Percentiles rank a stretch among this genome's conserved stretches.
phyloP scores from a whole-genome alignment of 2,797 vertebrate species.

The Pangasius macronema region DNA sequence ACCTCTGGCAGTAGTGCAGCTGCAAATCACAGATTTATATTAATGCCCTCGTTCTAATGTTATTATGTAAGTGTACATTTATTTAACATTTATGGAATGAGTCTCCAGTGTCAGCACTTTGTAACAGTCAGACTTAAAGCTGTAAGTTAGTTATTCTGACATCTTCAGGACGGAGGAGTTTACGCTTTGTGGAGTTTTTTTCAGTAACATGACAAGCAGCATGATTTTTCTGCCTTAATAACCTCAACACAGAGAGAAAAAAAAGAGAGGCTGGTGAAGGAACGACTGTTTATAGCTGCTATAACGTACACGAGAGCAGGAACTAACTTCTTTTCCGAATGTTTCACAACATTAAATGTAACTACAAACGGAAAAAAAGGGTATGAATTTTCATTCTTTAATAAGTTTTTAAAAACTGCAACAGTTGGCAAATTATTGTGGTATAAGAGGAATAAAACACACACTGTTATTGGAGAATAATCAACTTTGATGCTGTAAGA shows the following conservation, averaged over 20 bases:
- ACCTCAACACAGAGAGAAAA: neutral
- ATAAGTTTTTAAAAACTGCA: neutral
- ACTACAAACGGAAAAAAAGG: neutral
- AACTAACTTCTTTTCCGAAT: neutral
- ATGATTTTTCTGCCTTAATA: neutral
- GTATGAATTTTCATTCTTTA: neutral
- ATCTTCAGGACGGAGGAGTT: neutral
- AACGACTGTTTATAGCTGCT: neutral
- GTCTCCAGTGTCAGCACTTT: neutral
- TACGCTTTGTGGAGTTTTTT: neutral
- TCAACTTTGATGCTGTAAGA: neutral
- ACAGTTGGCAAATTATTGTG: neutral
- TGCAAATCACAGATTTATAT: neutral
- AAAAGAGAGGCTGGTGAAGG: neutral
- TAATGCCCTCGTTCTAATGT: neutral
- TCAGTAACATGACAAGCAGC: neutral
- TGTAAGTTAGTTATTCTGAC: neutral
- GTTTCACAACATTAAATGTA: neutral
- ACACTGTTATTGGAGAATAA: neutral
- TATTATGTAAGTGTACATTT: neutral
- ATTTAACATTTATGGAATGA: neutral
- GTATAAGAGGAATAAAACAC: neutral
- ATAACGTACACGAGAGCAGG: neutral
- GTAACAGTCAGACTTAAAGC: neutral
- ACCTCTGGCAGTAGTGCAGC: neutral